Conservation (phyloP, 2,888 invertebrate species). For the Ectemnius continuus region DNA sequence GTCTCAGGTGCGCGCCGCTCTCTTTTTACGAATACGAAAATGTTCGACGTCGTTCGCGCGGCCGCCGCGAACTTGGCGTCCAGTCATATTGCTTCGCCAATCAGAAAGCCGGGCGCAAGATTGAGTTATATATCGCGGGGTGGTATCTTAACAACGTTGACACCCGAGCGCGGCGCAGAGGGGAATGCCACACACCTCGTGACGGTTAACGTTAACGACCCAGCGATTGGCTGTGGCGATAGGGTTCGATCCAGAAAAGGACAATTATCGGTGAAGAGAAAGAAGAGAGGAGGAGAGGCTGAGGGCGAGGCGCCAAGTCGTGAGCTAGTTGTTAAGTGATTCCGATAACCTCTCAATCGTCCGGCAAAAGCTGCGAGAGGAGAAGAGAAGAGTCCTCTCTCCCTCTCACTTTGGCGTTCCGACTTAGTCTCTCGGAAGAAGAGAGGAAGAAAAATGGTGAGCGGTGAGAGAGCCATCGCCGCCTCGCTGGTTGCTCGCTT, state of each 20-base stretch:
- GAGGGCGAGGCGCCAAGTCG: slow-evolving; percentile 72
- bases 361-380: slow-evolving; percentile 56
- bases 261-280: slow-evolving; percentile 62
- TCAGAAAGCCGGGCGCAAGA: slow-evolving; percentile 29
- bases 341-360: slow-evolving; percentile 77
- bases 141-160: slow-evolving; percentile 70
- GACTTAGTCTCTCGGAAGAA: slow-evolving; percentile 31
- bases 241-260: slow-evolving; percentile 70
- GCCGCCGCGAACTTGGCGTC: background rate
- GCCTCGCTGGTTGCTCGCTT: slow-evolving; percentile 31
- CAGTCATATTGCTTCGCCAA: background rate
- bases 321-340: slow-evolving; percentile 76
- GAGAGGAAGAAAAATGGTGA: slow-evolving; percentile 55
- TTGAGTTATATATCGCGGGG: slow-evolving; percentile 60
- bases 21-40: background rate
- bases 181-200: slow-evolving; percentile 73
- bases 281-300: slow-evolving; percentile 23
- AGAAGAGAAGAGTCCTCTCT: slow-evolving; percentile 43
- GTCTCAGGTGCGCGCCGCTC: no score
- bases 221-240: slow-evolving; percentile 58
- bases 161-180: slow-evolving; percentile 58
- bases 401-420: background rate
- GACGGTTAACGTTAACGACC: slow-evolving; percentile 66
- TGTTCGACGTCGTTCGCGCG: background rate
- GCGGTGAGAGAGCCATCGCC: slow-evolving; percentile 47